Evolutionary conservation across 2,888 invertebrate species (phyloP), one percentile per base, ranked within the genome.

Genomic region (Antitype chi): DNA sequence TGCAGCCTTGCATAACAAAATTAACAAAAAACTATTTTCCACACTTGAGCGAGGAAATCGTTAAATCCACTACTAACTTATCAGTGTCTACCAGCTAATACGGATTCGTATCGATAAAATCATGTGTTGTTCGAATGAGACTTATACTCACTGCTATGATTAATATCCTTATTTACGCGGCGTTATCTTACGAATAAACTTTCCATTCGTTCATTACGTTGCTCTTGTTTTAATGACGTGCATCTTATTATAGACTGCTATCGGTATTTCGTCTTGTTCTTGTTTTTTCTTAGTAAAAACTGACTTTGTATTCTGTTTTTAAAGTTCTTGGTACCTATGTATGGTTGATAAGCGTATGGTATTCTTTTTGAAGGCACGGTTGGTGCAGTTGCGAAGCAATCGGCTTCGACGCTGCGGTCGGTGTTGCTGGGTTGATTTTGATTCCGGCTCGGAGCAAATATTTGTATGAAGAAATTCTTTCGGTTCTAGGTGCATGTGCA

Each of bases 101-200:
- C 55, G 43, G 87, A 77, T 75, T 57, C 49, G 25, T 66, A 83
- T 78, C 74, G 70, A 82, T 85, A 76, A 71, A 43, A 73, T 85
- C 85, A 89, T 81, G 79, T 76, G 81, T 81, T 80, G 49, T 68
- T 66, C 23, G 67, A 81, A 75, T 86, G 88, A 28, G 71, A 66
- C 70, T 76, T 79, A 72, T 74, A 82, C 63, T 64, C 70, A 77
- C 70, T 72, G 75, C 68, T 70, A 85, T 89, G 89, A 91, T 90
- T 87, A 81, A 91, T 89, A 87, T 88, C 89, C 88, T 90, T 90
- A 92, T 88, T 91, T 88, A 82, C 84, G 72, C 78, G 68, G 59
- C 76, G 74, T 90, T 91, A 89, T 88, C 89, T 80, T 66, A 67
- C n/a, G 76, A 82, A 87, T 88, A 92, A 92, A 92, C 90, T 92